Conservation (phyloP, 2,797 vertebrate genomes). For the Chanos chanos region DNA sequence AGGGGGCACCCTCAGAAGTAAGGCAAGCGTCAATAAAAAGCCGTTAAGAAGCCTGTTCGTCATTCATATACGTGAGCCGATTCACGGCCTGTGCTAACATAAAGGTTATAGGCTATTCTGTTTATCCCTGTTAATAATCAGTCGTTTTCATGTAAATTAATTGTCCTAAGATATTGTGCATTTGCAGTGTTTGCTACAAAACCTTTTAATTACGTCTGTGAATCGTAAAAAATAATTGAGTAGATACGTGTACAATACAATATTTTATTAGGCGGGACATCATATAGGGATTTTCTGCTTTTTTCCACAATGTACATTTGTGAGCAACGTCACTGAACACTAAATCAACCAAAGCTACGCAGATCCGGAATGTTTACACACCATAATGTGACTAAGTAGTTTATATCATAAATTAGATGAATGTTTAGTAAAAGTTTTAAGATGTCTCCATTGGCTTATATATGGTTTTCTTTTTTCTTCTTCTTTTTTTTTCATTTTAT, state of each 20-base stretch:
- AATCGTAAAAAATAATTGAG: constrained; percentile 54
- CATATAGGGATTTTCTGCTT: constrained; percentile 71
- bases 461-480: too few species aligned
- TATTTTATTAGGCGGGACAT: constrained; percentile 82
- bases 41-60: too few species aligned
- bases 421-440: constrained; percentile 68
- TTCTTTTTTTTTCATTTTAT: constrained; percentile 71
- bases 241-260: constrained; percentile 77
- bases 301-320: constrained; percentile 72
- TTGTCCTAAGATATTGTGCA: too few species aligned
- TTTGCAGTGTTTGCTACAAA: too few species aligned
- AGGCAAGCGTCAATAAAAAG: too few species aligned
- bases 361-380: constrained; percentile 77
- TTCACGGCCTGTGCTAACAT: too few species aligned
- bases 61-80: too few species aligned
- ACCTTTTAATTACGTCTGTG: too few species aligned
- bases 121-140: too few species aligned
- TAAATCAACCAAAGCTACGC: constrained; percentile 80
- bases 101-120: too few species aligned
- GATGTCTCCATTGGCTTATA: constrained; percentile 70
- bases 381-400: constrained; percentile 77
- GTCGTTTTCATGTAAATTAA: too few species aligned
- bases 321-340: constrained; percentile 78
- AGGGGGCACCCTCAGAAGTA: too few species aligned
- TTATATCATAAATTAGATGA: constrained; percentile 74